These are phyloP conservation scores for Lethocerus indicus DNA, from an alignment of 1,140 invertebrate genomes.

Conservation along the genomic window DNA sequence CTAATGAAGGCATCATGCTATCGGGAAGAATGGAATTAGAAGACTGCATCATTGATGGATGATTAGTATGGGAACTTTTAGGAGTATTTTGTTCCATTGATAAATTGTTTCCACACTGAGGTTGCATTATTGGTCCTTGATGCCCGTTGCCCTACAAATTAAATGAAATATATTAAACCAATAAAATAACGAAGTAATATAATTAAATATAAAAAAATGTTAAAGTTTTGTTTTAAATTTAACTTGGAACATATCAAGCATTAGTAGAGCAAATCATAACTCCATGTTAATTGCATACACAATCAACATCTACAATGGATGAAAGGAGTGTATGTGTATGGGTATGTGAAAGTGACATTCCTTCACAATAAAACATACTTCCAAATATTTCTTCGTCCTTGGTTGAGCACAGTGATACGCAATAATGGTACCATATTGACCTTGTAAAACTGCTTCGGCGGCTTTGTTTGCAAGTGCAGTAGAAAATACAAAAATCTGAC, in stretches of 20 bases:
- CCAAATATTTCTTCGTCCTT: constrained; percentile 84
- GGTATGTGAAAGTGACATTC: not conserved
- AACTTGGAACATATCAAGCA: not conserved
- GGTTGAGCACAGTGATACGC: constrained; percentile 91
- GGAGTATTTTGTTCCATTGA: constrained; percentile 9
- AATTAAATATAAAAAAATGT: not conserved
- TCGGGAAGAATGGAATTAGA: constrained; percentile 17
- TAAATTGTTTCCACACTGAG: constrained; percentile 7
- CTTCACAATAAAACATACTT: constrained; percentile 35
- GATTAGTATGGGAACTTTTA: constrained; percentile 13
- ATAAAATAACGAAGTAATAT: not conserved
- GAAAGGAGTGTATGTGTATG: too few relatives aligned
- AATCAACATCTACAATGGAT: not conserved
- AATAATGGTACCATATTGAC: constrained; percentile 81
- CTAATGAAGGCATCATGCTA: constrained; percentile 19
- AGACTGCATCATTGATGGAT: too few relatives aligned
- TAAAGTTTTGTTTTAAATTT: too few relatives aligned
- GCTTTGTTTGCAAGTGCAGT: constrained; percentile 87
- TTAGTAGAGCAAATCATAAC: not conserved
- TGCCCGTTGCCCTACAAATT: constrained; percentile 10
- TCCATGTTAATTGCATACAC: not conserved
- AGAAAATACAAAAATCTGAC: constrained; percentile 95
- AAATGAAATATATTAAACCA: not conserved
- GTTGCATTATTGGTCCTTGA: constrained; percentile 2
- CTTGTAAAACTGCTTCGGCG: constrained; percentile 75